Evolutionary conservation across 2,888 invertebrate genomes (phyloP).

Genomic region (Stegana nigrithorax): DNA sequence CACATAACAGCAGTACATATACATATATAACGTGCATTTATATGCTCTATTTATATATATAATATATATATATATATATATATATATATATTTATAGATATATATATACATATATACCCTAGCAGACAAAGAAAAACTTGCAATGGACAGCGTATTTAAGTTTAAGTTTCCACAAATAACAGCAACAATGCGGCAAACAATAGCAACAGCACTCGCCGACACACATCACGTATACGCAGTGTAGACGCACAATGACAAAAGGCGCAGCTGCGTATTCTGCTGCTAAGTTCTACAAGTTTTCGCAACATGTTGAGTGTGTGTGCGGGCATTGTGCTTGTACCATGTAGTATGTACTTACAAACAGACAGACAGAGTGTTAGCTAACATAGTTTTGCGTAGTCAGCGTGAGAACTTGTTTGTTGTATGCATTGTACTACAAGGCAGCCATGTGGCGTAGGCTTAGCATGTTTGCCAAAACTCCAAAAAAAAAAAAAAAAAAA

Average conservation of each 20-base stretch:
- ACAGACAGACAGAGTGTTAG: no score
- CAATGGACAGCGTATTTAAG: background rate
- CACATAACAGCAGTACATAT: background rate
- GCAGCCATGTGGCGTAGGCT: no score
- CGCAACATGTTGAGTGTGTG: conserved; percentile 11
- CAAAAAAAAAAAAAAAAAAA: no score
- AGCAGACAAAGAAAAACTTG: no score
- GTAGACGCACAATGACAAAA: background rate
- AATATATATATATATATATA: no score
- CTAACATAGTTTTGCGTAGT: no score
- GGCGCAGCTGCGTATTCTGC: background rate
- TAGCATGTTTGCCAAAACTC: no score
- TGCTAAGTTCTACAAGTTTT: background rate
- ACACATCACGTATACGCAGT: conserved; percentile 27
- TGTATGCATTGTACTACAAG: no score
- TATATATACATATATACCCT: background rate
- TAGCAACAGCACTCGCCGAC: conserved; percentile 10
- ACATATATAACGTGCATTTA: background rate
- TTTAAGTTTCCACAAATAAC: conserved; percentile 15
- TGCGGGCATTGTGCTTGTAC: no score
- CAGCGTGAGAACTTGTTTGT: no score
- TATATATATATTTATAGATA: conserved; percentile 1
- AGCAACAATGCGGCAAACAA: background rate
- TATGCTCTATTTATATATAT: no score
- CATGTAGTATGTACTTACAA: no score